Base-by-base conservation (phyloP, 2,797 vertebrate genomes). In the Pseudotriccus pelzelni region DNA sequence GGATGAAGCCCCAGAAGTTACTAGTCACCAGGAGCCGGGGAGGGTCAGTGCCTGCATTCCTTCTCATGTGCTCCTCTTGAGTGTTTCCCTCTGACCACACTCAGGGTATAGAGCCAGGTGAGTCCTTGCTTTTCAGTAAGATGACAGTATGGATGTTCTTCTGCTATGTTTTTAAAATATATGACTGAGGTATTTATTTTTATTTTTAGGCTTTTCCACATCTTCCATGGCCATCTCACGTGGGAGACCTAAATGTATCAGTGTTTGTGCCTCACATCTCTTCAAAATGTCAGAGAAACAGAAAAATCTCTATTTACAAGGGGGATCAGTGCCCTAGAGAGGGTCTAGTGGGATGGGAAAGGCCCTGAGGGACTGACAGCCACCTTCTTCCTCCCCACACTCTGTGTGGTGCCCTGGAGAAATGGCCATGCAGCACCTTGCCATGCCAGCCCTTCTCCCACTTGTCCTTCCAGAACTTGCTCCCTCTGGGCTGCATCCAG, bases 231-330 rank as follows among this genome's bases (percentile, higher is more conserved):
- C n/a, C 6, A 3, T 34, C 44, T 27, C 36, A 20, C 23, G 25
- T 3, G 52, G 5, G 27, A 76, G 5, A 56, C 41, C 18, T n/a
- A 39, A 55, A 56, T 0, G 0, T 16, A 39, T n/a, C 15, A 3
- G 2, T 6, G 24, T 60, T 82, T 77, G 49, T 64, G 23, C 27
- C 34, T 90, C 0, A 0, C 7, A 69, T 39, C 25, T 73, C 50
- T 75, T 69, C 73, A 52, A 21, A 84, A 60, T 17, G 34, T 3
- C 36, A 91, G 28, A 70, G 43, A 30, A 81, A 12, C 12, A 81
- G 41, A 43, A 6, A 47, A 58, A 2, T 81, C 3, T 11, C 10
- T 10, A 14, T 55, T 83, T 69, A 47, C 37, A 46, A 39, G 7
- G 24, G 21, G 37, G 7, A 34, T 49, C 18, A 4, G 67, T 39